Evolutionary conservation across 1,140 invertebrate species (phyloP).

Genomic region (Triops cancriformis): DNA sequence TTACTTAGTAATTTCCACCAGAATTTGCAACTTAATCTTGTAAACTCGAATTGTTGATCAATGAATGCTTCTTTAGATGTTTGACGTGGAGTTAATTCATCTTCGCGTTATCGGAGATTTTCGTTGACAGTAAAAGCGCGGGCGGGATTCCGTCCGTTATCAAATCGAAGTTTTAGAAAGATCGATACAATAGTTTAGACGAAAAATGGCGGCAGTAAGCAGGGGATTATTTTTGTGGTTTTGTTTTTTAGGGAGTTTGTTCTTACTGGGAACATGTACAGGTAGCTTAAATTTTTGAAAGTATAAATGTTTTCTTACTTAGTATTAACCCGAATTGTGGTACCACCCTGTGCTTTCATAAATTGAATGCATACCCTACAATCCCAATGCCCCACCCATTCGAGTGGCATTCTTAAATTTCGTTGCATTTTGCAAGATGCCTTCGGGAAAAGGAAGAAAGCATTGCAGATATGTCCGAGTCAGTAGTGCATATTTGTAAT

Average conservation of each 20-base stretch:
- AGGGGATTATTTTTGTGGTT: background rate
- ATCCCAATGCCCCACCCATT: background rate
- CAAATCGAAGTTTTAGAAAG: background rate
- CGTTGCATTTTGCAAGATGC: no score
- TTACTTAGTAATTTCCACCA: no score
- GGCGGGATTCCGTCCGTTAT: background rate
- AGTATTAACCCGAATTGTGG: no score
- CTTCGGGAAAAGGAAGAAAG: no score
- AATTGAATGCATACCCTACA: background rate
- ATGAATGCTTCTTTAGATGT: no score
- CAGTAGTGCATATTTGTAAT: background rate
- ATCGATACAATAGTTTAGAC: background rate
- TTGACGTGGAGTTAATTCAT: no score
- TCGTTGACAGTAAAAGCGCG: no score
- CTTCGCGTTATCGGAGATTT: no score
- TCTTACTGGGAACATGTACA: background rate
- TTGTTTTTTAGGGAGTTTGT: background rate
- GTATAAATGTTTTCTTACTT: no score
- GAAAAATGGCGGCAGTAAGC: conserved; percentile 4
- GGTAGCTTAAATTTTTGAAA: background rate
- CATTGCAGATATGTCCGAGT: no score
- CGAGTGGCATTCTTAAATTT: background rate
- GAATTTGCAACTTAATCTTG: no score
- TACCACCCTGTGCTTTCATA: background rate
- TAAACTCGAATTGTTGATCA: no score